Conservation (phyloP, 2,797 vertebrate species). For the Nothura maculosa region DNA sequence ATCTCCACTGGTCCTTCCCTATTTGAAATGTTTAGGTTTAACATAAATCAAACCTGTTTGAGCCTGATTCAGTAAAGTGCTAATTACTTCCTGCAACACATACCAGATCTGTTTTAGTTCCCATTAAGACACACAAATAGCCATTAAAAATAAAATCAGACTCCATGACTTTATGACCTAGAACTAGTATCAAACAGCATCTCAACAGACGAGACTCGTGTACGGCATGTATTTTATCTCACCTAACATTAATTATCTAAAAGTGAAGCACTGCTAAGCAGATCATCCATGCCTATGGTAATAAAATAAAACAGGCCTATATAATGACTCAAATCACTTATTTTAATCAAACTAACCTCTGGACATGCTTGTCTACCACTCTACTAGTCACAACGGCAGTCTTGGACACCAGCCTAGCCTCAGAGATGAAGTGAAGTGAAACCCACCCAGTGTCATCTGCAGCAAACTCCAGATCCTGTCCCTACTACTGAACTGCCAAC, state of each 20-base stretch:
- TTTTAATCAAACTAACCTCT: neutral
- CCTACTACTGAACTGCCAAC: neutral
- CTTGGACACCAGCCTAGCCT: neutral
- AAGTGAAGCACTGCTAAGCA: neutral
- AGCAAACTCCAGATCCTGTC: neutral
- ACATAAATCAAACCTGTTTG: neutral
- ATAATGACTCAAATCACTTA: neutral
- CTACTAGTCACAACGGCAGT: neutral
- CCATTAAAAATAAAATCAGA: neutral
- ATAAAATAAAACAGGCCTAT: neutral
- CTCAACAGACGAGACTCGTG: neutral
- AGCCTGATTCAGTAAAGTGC: neutral
- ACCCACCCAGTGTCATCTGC: neutral
- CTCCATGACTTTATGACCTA: neutral
- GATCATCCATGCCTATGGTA: neutral
- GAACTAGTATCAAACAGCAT: fast-evolving
- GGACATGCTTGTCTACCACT: neutral
- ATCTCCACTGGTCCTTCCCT: neutral
- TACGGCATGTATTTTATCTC: neutral
- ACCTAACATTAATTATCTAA: neutral
- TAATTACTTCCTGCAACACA: neutral
- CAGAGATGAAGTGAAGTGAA: neutral
- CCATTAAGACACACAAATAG: neutral
- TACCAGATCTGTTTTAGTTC: neutral
- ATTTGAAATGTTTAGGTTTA: neutral